Conservation (phyloP, 2,797 vertebrate species). For the Poeciliopsis paucimaculata region DNA sequence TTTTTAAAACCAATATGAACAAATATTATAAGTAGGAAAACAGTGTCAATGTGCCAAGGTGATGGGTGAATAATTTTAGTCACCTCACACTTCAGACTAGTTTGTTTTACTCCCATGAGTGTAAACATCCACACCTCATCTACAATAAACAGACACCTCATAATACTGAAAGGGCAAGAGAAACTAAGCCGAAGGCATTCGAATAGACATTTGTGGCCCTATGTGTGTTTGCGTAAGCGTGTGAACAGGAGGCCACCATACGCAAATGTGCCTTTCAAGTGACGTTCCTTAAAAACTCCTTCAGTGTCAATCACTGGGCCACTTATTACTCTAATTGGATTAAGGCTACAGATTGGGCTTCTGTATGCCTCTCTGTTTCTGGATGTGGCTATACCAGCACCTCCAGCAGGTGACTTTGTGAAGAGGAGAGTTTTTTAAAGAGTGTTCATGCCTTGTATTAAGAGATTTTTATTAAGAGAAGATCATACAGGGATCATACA, state of each 20-base stretch:
- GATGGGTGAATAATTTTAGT: conserved; percentile 64
- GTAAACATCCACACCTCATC: conserved; percentile 70
- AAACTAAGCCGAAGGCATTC: conserved; percentile 25
- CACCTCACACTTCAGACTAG: conserved; percentile 65
- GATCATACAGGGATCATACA: no score
- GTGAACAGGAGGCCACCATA: conserved; percentile 42
- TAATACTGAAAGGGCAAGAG: conserved; percentile 19
- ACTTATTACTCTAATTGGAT: conserved; percentile 68
- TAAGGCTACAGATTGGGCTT: conserved; percentile 63
- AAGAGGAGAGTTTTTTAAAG: background rate
- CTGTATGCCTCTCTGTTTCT: conserved; percentile 40
- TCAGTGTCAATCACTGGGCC: conserved; percentile 63
- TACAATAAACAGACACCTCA: conserved; percentile 69
- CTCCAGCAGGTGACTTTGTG: conserved; percentile 30
- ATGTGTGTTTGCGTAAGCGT: conserved; percentile 17
- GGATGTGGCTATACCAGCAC: conserved; percentile 44
- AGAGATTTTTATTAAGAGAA: no score
- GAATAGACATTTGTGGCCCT: conserved; percentile 21
- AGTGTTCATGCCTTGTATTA: background rate
- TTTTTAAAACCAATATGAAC: conserved; percentile 38
- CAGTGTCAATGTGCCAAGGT: conserved; percentile 45
- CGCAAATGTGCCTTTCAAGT: conserved; percentile 57
- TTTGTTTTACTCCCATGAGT: conserved; percentile 67
- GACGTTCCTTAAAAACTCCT: conserved; percentile 47
- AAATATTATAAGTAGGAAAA: conserved; percentile 40